Percentiles rank a stretch among this genome's conserved stretches.
phyloP scores from a whole-genome alignment of 1,140 invertebrate genomes.

The Drosophila melanica region DNA sequence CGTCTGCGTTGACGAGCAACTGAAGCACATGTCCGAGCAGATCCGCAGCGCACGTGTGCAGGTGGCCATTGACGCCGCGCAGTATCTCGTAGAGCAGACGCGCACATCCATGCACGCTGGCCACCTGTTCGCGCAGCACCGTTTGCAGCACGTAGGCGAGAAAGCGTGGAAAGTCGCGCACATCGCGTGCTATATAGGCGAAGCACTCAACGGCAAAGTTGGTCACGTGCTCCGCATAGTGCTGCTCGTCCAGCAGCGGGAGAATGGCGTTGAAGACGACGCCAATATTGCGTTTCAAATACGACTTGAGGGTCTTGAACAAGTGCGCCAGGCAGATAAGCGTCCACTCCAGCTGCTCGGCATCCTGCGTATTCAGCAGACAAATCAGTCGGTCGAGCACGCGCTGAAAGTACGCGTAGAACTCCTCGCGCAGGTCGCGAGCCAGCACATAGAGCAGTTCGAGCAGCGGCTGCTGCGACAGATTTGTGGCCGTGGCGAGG shows the following conservation, averaged over 20 bases:
- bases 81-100: conserved; percentile 94
- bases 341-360: conserved; percentile 92
- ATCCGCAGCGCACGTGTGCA: conserved; percentile 90
- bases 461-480: conserved; percentile 91
- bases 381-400: conserved; percentile 89
- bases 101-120: conserved; percentile 90
- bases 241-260: conserved; percentile 89
- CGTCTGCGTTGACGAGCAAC: conserved; percentile 84
- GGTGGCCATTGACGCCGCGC: conserved; percentile 90
- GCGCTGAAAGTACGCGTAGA: conserved; percentile 91
- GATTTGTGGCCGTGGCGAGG: conserved; percentile 88
- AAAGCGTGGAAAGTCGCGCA: conserved; percentile 91
- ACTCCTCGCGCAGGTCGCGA: conserved; percentile 93
- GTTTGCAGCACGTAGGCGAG: conserved; percentile 89
- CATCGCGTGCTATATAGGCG: conserved; percentile 95
- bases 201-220: conserved; percentile 98
- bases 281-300: conserved; percentile 91
- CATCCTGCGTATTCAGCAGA: conserved; percentile 90
- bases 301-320: conserved; percentile 94
- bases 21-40: conserved; percentile 88
- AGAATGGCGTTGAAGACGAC: conserved; percentile 90
- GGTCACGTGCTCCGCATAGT: conserved; percentile 91
- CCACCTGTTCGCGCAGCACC: conserved; percentile 87
- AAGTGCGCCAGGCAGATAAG: conserved; percentile 93
- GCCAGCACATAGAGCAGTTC: conserved; percentile 94